These are phyloP conservation scores for Leptodactylus fallax DNA, from an alignment of 2,797 vertebrate genomes.

Conservation along the genomic window DNA sequence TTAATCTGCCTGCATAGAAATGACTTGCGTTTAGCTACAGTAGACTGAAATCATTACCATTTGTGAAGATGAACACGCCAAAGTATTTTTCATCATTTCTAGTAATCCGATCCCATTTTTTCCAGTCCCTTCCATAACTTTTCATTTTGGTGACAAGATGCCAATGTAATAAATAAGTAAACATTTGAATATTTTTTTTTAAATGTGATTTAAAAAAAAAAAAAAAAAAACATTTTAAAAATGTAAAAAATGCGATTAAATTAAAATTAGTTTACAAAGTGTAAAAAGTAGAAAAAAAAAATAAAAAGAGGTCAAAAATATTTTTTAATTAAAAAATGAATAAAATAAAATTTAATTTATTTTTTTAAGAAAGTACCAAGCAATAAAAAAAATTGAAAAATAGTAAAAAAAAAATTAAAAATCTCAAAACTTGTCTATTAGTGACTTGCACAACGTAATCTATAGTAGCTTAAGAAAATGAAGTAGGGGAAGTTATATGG, in stretches of 20 bases:
- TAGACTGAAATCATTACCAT: conserved; percentile 38
- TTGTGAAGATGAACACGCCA: conserved; percentile 12
- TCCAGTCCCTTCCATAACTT: conserved; percentile 4
- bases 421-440: not conserved
- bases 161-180: not conserved
- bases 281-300: no score
- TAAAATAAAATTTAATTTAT: no score
- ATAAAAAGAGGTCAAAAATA: no score
- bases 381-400: not conserved
- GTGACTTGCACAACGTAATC: conserved; percentile 20
- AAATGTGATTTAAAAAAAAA: not conserved
- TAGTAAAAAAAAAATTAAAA: not conserved
- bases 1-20: conserved; percentile 22
- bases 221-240: no score
- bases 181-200: not conserved
- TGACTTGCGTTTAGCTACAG: conserved; percentile 30
- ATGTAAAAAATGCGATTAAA: no score
- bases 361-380: no score
- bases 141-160: not conserved
- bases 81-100: conserved; percentile 12
- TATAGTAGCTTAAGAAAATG: conserved; percentile 1
- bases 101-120: conserved; percentile 25
- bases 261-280: no score
- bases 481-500: conserved; percentile 12
- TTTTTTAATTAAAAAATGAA: no score